Conservation (phyloP, 2,797 vertebrate species). For the Erpetoichthys calabaricus region DNA sequence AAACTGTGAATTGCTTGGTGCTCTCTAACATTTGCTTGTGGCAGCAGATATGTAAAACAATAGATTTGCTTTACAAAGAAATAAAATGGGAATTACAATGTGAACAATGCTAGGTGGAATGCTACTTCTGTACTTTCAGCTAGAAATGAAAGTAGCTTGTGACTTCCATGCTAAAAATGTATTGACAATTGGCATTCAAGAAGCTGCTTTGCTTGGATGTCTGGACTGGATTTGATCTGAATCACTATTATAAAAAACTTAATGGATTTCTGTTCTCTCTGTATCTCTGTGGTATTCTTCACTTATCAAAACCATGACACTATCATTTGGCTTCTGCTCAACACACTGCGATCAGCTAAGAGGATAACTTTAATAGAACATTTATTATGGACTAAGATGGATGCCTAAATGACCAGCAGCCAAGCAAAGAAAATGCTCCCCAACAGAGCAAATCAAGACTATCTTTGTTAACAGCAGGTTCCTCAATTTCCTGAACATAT, state of each 20-base stretch:
- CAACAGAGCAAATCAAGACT: background rate
- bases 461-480: conserved; percentile 10
- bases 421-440: conserved; percentile 6
- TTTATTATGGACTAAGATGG: background rate
- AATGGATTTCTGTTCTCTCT: conserved; percentile 1
- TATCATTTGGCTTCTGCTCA: background rate
- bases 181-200: background rate
- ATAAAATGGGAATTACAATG: too few relatives aligned
- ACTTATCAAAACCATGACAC: background rate
- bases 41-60: too few relatives aligned
- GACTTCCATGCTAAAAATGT: too few relatives aligned
- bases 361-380: conserved; percentile 3
- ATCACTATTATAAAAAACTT: conserved; percentile 2
- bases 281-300: conserved; percentile 2
- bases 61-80: too few relatives aligned
- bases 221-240: conserved; percentile 1
- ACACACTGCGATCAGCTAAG: background rate
- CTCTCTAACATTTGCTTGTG: too few relatives aligned
- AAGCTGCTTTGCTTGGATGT: background rate
- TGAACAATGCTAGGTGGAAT: too few relatives aligned
- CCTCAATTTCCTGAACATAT: conserved; percentile 2
- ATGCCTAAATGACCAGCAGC: conserved; percentile 8
- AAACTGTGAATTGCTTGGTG: too few relatives aligned
- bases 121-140: too few relatives aligned
- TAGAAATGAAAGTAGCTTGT: too few relatives aligned